Evolutionary conservation across 2,113 vertebrate species (phyloP).

Genomic region (Microtus pennsylvanicus): DNA sequence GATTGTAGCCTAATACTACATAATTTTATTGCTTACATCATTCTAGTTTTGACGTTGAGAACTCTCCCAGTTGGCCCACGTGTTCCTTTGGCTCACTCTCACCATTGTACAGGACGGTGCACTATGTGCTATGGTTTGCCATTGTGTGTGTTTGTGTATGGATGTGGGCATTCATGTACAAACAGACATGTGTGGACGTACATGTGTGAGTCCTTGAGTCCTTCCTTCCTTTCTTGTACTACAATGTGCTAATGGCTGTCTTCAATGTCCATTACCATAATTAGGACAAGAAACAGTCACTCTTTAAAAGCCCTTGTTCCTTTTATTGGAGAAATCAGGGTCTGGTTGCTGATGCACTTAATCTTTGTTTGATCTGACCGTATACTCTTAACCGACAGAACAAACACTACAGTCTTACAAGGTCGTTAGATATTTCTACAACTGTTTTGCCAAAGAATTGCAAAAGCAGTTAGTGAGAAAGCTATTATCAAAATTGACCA

Average conservation of each 20-base stretch:
- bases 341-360: not conserved
- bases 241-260: not conserved
- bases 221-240: not conserved
- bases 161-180: too few species aligned
- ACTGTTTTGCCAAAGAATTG: not conserved
- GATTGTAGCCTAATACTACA: not conserved
- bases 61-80: not conserved
- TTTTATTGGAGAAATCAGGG: not conserved
- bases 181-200: not conserved
- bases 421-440: not conserved
- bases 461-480: not conserved
- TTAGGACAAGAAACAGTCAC: not conserved
- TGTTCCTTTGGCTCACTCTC: not conserved
- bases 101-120: not conserved
- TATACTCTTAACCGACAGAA: not conserved
- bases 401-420: not conserved
- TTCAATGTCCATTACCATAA: not conserved
- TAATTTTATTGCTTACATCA: not conserved
- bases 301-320: not conserved
- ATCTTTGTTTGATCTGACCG: not conserved
- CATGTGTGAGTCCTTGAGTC: not conserved
- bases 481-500: not conserved
- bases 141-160: too few species aligned
- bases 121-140: not conserved
- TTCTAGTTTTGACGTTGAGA: not conserved